Base-by-base conservation (phyloP, 2,888 invertebrate species). In the Halocaridina rubra region DNA sequence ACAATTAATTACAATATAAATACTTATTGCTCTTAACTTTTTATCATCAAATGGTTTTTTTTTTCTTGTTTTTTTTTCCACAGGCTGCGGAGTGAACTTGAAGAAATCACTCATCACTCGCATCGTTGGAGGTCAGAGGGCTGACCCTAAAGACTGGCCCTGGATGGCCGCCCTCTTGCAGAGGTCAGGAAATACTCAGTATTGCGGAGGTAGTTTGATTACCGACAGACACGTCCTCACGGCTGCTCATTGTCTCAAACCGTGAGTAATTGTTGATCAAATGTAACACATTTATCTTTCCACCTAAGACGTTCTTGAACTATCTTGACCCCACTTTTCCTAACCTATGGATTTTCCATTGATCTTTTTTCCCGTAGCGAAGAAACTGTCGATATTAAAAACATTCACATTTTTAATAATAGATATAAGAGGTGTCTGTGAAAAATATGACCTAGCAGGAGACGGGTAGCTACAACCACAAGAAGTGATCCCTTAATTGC, bases 141-240 rank as follows among this genome's bases (percentile, higher is more conserved):
- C 95, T 0, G 93, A 93, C 89, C 90, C 92, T 0, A 91, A 91
- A 74, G 95, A 95, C 90, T 96, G 96, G 95, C 95, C 95, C 0
- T 96, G 96, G 96, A 95, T 96, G 93, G 96, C 94, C 0, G 96
- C 95, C 0, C 90, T 97, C 84, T 92, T 96, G n/a, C 93, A 93
- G 0, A 91, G 91, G 3, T 92, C 59, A 8, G 57, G 67, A 57
- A 90, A 93, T 90, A 93, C 93, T 76, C 84, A 81, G 46, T 95
- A 94, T 91, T 97, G 96, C 90, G 96, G 96, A 0, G 97, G 96
- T 0, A 94, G 94, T 0, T 92, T 97, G 59, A 94, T 97, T 88
- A 96, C 96, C 0, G 94, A 95, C 89, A 92, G 93, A 80, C 95
- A 96, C 90, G 93, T 96, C 19, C 92, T 96, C 0, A 96, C 95